Conservation (phyloP, 1,140 invertebrate species). For the Heliconius eleuchia region DNA sequence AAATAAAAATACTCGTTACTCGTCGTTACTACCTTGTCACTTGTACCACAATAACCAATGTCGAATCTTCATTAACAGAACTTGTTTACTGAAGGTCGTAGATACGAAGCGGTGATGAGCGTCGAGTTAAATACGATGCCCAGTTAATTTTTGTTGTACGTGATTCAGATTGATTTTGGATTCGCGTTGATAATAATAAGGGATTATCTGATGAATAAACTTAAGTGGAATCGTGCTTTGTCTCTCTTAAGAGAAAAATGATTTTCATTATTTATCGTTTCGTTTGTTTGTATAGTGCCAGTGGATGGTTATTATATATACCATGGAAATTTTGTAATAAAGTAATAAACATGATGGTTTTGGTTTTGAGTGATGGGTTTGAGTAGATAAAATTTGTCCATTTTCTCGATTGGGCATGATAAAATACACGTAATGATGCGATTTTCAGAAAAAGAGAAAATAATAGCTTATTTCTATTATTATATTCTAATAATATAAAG, state of each 20-base stretch:
- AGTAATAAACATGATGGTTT: no score
- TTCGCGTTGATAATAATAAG: conserved; percentile 3
- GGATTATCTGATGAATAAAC: conserved; percentile 14
- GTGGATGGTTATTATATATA: background rate
- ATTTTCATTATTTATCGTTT: background rate
- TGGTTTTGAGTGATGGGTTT: no score
- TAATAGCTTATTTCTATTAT: no score
- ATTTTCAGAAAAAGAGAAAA: no score
- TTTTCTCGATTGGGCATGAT: no score
- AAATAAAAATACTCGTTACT: background rate
- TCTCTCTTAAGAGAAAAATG: background rate
- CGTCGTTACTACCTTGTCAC: conserved; percentile 21
- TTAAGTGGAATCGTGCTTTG: conserved; percentile 10
- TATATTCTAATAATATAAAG: no score
- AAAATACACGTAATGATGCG: no score
- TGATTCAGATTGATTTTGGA: conserved; percentile 11
- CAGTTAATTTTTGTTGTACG: conserved; percentile 39
- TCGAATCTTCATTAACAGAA: conserved; percentile 62
- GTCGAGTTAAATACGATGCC: conserved; percentile 45
- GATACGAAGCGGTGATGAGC: conserved; percentile 42
- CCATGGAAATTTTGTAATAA: no score
- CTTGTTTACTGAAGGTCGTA: conserved; percentile 55
- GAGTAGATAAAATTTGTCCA: no score
- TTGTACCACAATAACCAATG: conserved; percentile 48
- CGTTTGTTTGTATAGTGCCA: background rate